Conservation (phyloP, 2,113 vertebrate species). For the Fregata magnificens region DNA sequence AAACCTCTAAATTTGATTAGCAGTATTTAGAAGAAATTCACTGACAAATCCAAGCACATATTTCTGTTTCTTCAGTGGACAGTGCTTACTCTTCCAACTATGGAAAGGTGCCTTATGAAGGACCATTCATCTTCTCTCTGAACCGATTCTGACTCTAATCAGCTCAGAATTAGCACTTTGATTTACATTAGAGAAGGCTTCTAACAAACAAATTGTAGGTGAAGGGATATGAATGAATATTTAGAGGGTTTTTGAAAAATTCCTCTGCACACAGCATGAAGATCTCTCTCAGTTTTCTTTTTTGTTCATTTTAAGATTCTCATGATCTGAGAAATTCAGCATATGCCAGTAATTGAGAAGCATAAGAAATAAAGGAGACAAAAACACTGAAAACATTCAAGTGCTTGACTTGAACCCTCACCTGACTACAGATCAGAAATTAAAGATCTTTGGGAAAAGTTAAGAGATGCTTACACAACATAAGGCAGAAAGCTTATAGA, state of each 20-base stretch:
- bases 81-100: background rate
- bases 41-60: background rate
- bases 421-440: background rate
- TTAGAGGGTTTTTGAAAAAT: background rate
- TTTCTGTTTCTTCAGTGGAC: background rate
- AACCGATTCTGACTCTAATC: background rate
- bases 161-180: background rate
- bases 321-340: background rate
- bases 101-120: background rate
- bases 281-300: background rate
- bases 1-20: background rate
- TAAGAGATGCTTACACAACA: accelerated
- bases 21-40: background rate
- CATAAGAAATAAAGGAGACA: background rate
- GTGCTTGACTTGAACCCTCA: background rate
- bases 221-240: background rate
- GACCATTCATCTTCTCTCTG: background rate
- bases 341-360: background rate
- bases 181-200: background rate
- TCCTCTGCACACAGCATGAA: background rate
- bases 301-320: background rate
- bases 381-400: background rate
- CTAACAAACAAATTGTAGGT: background rate
- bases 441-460: background rate
- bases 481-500: background rate